Conservation (phyloP, 2,797 vertebrate species). For the Notolabrus celidotus region DNA sequence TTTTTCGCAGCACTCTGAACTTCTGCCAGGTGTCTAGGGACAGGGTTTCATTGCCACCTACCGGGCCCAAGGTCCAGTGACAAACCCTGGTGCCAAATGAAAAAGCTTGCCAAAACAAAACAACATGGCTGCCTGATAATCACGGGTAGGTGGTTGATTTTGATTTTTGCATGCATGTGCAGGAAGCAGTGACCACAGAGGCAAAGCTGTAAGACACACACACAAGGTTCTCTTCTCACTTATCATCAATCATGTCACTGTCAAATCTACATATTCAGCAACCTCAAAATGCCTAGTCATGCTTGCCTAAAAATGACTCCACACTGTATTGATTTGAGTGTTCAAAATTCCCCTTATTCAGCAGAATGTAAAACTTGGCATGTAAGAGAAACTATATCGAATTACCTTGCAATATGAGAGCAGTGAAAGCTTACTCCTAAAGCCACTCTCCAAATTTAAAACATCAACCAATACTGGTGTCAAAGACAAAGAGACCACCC, state of each 20-base stretch:
- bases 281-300: constrained; percentile 54
- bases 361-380: constrained; percentile 53
- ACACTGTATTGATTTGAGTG: constrained; percentile 44
- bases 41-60: constrained; percentile 71
- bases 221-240: not conserved
- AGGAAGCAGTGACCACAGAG: constrained; percentile 5
- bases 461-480: constrained; percentile 12
- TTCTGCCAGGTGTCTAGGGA: constrained; percentile 52
- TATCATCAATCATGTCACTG: constrained; percentile 33
- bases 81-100: constrained; percentile 37
- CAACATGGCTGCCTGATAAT: constrained; percentile 21
- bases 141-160: not conserved
- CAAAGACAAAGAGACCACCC: constrained; percentile 35
- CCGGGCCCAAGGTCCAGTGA: constrained; percentile 50
- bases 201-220: constrained; percentile 19
- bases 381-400: constrained; percentile 46
- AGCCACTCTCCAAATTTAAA: constrained; percentile 34
- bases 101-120: constrained; percentile 14
- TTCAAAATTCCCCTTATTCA: constrained; percentile 46
- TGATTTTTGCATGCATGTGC: not conserved
- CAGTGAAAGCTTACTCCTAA: constrained; percentile 44
- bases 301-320: constrained; percentile 44
- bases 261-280: constrained; percentile 45
- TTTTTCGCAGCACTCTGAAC: constrained; percentile 35
- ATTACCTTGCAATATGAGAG: constrained; percentile 51